These are phyloP conservation scores for Ariopsis seemanni DNA, from an alignment of 2,113 vertebrate genomes.

Conservation along the genomic window DNA sequence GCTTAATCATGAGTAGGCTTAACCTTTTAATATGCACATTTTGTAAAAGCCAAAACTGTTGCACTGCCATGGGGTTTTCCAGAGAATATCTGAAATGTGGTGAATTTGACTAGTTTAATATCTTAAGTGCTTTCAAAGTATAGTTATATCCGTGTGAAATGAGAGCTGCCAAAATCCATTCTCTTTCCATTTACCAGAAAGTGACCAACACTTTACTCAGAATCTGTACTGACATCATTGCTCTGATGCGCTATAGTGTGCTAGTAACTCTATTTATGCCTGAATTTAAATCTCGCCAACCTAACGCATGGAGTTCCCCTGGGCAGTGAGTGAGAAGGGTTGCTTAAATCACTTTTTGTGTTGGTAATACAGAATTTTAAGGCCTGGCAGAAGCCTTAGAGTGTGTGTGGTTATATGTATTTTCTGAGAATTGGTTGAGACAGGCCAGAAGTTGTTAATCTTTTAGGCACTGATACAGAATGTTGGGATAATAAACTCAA, in stretches of 20 bases:
- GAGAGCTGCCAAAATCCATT: slow-evolving; percentile 10
- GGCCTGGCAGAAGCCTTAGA: background rate
- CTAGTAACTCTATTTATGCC: slow-evolving; percentile 17
- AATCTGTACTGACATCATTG: slow-evolving; percentile 12
- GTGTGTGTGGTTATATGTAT: background rate
- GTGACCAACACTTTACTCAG: slow-evolving; percentile 4
- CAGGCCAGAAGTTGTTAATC: slow-evolving; percentile 7
- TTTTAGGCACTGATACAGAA: slow-evolving; percentile 1
- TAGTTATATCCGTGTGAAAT: background rate
- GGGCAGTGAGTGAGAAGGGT: background rate
- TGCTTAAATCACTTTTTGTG: slow-evolving; percentile 22
- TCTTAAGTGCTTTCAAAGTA: slow-evolving; percentile 16
- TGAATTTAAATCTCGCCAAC: background rate
- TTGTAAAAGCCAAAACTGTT: background rate
- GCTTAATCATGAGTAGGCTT: background rate
- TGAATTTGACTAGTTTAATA: slow-evolving; percentile 12
- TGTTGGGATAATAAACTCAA: slow-evolving; percentile 12
- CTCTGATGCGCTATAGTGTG: background rate
- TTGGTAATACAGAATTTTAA: slow-evolving; percentile 18
- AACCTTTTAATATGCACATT: background rate
- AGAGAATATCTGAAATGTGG: slow-evolving; percentile 6
- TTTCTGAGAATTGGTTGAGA: background rate
- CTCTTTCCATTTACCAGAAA: slow-evolving; percentile 25
- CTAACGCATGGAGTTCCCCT: background rate
- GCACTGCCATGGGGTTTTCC: background rate